These are phyloP conservation scores for Bubo bubo DNA, from an alignment of 2,113 vertebrate species.

Conservation along the genomic window DNA sequence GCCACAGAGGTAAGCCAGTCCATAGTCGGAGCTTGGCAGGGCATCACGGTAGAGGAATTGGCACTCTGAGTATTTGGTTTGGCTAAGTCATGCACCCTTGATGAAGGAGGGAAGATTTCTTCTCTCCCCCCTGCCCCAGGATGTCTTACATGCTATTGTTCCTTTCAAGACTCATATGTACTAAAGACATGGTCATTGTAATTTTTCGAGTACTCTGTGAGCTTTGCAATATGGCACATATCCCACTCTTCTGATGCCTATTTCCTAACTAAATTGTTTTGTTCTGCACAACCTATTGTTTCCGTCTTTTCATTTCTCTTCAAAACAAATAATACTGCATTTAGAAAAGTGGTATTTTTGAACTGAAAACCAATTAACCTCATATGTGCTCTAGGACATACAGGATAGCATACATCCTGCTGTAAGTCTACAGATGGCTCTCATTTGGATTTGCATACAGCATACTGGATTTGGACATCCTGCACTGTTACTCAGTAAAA, in stretches of 20 bases:
- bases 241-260: conserved; percentile 45
- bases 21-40: not conserved
- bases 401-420: conserved; percentile 15
- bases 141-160: not conserved
- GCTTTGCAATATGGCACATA: conserved; percentile 44
- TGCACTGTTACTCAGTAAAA: conserved; percentile 1
- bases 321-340: conserved; percentile 54
- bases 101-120: not conserved
- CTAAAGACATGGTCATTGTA: conserved; percentile 1
- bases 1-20: not conserved
- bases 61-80: conserved; percentile 32
- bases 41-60: not conserved
- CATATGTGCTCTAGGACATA: conserved; percentile 1
- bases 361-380: conserved; percentile 47
- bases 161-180: not conserved
- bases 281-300: conserved; percentile 58
- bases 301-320: conserved; percentile 59
- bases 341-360: conserved; percentile 62
- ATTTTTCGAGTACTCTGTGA: conserved; percentile 46
- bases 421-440: conserved; percentile 48
- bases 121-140: not conserved
- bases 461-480: not conserved
- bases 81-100: not conserved
- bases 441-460: conserved; percentile 9
- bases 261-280: conserved; percentile 67